Evolutionary conservation across 2,113 vertebrate species (phyloP).

Genomic region (Fukomys damarensis): DNA sequence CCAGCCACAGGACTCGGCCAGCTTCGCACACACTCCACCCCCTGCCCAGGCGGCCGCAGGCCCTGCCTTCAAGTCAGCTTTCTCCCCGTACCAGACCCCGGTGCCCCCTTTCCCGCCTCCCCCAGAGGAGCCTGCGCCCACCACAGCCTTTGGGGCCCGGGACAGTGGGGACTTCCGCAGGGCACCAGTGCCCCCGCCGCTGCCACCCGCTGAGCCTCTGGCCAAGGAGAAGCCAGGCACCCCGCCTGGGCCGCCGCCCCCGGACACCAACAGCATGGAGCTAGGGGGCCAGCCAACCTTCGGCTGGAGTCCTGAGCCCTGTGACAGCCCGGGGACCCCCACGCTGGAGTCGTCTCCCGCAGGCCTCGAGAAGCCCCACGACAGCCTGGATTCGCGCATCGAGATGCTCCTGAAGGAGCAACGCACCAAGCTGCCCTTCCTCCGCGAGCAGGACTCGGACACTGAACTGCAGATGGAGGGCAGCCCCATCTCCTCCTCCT

Average conservation of each 20-base stretch:
- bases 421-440: conserved; percentile 95
- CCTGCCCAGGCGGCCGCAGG: conserved; percentile 84
- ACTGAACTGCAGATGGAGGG: conserved; percentile 96
- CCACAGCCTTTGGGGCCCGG: conserved; percentile 85
- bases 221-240: conserved; percentile 91
- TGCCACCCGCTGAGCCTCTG: conserved; percentile 87
- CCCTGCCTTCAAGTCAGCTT: conserved; percentile 92
- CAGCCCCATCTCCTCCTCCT: conserved; percentile 97
- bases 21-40: conserved; percentile 90
- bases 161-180: conserved; percentile 90
- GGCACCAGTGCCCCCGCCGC: conserved; percentile 83
- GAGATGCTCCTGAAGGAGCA: conserved; percentile 99
- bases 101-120: conserved; percentile 88
- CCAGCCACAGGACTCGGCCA: conserved; percentile 86
- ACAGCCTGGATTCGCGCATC: conserved; percentile 98
- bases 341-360: conserved; percentile 86
- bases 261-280: conserved; percentile 89
- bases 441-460: conserved; percentile 94
- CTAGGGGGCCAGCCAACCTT: conserved; percentile 87
- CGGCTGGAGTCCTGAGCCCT: conserved; percentile 92
- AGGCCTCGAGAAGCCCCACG: conserved; percentile 89
- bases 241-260: conserved; percentile 91
- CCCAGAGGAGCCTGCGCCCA: conserved; percentile 88
- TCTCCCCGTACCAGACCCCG: conserved; percentile 94
- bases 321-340: conserved; percentile 93